These are phyloP conservation scores for Paramisgurnus dabryanus DNA, from an alignment of 2,113 vertebrate species.

Conservation along the genomic window DNA sequence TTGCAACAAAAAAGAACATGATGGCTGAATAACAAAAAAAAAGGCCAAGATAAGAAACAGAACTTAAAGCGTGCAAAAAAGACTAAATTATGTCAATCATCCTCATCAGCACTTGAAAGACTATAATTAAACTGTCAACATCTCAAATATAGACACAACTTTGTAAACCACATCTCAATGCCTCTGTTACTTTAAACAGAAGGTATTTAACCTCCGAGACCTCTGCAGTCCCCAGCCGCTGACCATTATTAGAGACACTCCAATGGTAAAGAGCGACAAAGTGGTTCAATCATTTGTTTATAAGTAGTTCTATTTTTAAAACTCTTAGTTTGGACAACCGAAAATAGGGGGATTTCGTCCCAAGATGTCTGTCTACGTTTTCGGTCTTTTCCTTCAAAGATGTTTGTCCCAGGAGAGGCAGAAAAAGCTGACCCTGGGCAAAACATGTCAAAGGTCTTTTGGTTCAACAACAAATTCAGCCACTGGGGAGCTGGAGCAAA, in stretches of 20 bases:
- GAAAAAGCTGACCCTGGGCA: conserved; percentile 61
- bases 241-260: conserved; percentile 86
- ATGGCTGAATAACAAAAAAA: background rate
- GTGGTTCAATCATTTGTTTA: conserved; percentile 86
- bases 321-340: conserved; percentile 86
- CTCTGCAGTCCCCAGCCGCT: conserved; percentile 79
- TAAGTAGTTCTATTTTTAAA: conserved; percentile 79
- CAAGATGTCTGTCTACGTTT: conserved; percentile 65
- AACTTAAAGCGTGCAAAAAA: background rate
- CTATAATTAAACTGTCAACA: conserved; percentile 93
- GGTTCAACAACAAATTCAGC: conserved; percentile 67
- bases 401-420: conserved; percentile 62
- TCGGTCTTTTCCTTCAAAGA: conserved; percentile 68
- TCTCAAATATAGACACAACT: conserved; percentile 82
- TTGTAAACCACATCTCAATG: conserved; percentile 68
- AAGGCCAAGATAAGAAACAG: background rate
- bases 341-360: conserved; percentile 82
- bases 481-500: conserved; percentile 31
- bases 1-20: too few species aligned
- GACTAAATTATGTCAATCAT: conserved; percentile 25
- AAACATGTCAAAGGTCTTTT: conserved; percentile 67
- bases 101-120: conserved; percentile 66
- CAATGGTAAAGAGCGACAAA: conserved; percentile 82
- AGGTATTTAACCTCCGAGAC: conserved; percentile 91
- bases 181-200: conserved; percentile 84